Evolutionary conservation across 2,113 vertebrate species (phyloP).

Genomic region (Hassar affinis): DNA sequence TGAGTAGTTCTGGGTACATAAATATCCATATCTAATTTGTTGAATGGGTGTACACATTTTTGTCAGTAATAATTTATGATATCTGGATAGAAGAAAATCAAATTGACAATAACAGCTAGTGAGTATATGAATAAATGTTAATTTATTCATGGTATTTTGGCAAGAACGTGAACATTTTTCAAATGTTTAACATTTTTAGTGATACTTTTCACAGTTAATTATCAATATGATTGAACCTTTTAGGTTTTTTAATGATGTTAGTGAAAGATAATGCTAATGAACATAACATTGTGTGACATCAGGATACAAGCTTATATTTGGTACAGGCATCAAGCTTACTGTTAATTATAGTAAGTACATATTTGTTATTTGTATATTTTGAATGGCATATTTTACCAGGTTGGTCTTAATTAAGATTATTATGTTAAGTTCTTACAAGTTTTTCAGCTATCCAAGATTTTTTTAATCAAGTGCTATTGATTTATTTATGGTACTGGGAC

Average conservation of each 20-base stretch:
- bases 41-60: neutral
- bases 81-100: neutral
- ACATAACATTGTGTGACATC: conserved; percentile 14
- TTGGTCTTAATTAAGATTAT: neutral
- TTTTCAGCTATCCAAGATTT: neutral
- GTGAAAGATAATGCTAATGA: neutral
- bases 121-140: neutral
- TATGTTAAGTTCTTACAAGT: neutral
- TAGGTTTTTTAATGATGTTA: neutral
- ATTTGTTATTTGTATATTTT: neutral
- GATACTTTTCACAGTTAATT: neutral
- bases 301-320: conserved; percentile 47
- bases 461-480: neutral
- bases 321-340: conserved; percentile 11
- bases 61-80: conserved; percentile 4
- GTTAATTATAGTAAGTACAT: conserved; percentile 53
- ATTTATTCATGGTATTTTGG: neutral
- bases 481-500: no score
- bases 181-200: neutral
- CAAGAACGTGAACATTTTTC: neutral
- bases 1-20: no score
- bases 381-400: neutral
- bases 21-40: neutral
- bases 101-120: conserved; percentile 8
- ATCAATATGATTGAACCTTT: neutral